Conservation (phyloP, 2,888 invertebrate genomes). For the Temnothorax rugatulus region DNA sequence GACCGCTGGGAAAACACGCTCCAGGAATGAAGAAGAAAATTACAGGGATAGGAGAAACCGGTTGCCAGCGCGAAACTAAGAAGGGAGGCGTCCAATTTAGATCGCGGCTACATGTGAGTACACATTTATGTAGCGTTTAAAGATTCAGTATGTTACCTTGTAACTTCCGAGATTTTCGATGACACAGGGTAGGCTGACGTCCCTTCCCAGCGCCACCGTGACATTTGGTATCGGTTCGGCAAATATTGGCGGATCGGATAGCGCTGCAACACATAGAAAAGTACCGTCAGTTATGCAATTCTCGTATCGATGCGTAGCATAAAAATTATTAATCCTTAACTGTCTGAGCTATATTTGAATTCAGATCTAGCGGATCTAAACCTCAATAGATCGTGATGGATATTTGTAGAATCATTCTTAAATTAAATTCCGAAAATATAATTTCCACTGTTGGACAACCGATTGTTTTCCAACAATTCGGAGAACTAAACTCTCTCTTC, state of each 20-base stretch:
- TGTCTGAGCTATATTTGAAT: neutral
- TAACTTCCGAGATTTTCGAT: conserved; percentile 96
- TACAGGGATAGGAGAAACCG: conserved; percentile 34
- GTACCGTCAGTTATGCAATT: neutral
- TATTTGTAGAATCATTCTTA: neutral
- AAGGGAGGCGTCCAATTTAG: conserved; percentile 12
- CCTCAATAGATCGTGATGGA: neutral
- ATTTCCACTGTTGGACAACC: neutral
- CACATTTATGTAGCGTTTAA: neutral
- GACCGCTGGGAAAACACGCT: conserved; percentile 33
- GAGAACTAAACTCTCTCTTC: neutral
- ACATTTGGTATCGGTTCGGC: conserved; percentile 97
- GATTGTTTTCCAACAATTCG: neutral
- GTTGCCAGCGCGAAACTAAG: conserved; percentile 13
- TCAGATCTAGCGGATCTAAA: neutral
- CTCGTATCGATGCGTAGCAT: neutral
- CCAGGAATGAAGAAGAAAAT: conserved; percentile 34
- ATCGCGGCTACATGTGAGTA: neutral
- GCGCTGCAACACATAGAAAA: conserved; percentile 88
- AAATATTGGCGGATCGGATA: conserved; percentile 95
- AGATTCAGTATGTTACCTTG: conserved; percentile 89
- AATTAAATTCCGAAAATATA: neutral
- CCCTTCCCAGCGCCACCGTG: conserved; percentile 95
- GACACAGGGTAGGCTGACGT: conserved; percentile 95
- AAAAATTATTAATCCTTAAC: neutral